Evolutionary conservation across 2,888 invertebrate species (phyloP).

Genomic region (Ommatoiulus sabulosus): DNA sequence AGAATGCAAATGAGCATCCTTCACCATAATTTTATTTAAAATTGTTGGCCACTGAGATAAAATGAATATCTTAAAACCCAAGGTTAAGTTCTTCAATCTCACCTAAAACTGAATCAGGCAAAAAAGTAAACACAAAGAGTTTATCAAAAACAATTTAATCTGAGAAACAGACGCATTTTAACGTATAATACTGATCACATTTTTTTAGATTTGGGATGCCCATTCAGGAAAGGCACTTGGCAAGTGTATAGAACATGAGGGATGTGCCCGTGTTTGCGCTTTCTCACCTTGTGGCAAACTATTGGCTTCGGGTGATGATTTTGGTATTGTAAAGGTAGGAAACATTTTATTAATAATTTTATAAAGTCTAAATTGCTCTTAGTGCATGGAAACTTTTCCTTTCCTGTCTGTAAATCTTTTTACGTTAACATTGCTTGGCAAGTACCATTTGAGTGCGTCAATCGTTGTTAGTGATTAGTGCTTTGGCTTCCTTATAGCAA

Average conservation of each 20-base stretch:
- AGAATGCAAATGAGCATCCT: no score
- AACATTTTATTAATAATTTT: not conserved
- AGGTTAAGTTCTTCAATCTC: no score
- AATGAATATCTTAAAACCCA: no score
- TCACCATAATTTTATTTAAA: no score
- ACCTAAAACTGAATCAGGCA: no score
- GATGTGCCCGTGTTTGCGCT: slow-evolving; percentile 60
- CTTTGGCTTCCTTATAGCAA: no score
- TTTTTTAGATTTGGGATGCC: slow-evolving; percentile 58
- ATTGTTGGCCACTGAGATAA: no score
- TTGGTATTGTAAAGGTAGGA: slow-evolving; percentile 71
- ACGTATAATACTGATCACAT: not conserved
- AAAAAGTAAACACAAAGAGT: no score
- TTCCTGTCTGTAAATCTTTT: not conserved
- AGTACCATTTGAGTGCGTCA: no score
- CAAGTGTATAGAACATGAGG: slow-evolving; percentile 10
- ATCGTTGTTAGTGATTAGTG: no score
- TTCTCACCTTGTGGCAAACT: slow-evolving; percentile 70
- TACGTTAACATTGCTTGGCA: not conserved
- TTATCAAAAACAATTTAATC: not conserved
- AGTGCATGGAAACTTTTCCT: not conserved
- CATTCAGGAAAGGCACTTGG: slow-evolving; percentile 54
- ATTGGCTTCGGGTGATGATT: slow-evolving; percentile 75
- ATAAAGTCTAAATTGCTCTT: not conserved
- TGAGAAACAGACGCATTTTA: no score